phyloP scores from a whole-genome alignment of 1,140 invertebrate genomes.

The Palaemon carinicauda region DNA sequence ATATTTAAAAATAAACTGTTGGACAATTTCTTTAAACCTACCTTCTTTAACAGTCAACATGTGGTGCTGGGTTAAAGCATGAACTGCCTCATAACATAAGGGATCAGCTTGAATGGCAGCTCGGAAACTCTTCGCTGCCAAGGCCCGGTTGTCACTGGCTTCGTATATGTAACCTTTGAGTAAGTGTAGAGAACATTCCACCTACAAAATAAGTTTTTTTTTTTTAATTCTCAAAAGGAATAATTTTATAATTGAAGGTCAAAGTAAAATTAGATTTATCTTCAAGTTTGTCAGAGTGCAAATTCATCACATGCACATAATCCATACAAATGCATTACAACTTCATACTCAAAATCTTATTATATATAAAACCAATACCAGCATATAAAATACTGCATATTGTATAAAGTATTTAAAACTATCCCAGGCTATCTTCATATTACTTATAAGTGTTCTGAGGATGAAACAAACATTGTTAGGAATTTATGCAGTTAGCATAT shows the following conservation, averaged over 20 bases:
- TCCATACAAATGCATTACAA: background rate
- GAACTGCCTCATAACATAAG: conserved; percentile 91
- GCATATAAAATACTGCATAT: no score
- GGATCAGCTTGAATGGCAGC: conserved; percentile 85
- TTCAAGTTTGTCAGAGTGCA: no score
- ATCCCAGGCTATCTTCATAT: no score
- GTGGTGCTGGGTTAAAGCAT: conserved; percentile 89
- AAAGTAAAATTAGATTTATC: no score
- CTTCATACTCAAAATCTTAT: background rate
- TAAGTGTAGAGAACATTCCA: conserved; percentile 77
- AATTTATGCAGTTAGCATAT: no score
- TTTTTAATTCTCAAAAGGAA: no score
- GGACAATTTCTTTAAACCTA: background rate
- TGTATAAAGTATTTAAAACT: no score
- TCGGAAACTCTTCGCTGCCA: conserved; percentile 88
- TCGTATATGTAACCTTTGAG: conserved; percentile 88
- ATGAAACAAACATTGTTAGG: no score
- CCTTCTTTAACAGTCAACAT: conserved; percentile 87
- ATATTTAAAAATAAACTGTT: background rate
- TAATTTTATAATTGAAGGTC: no score
- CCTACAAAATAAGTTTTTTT: background rate
- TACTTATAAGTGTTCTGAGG: no score
- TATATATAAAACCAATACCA: no score
- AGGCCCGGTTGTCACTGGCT: conserved; percentile 85
- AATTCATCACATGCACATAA: background rate